Conservation (phyloP, 2,113 vertebrate species). For the Pionites leucogaster region DNA sequence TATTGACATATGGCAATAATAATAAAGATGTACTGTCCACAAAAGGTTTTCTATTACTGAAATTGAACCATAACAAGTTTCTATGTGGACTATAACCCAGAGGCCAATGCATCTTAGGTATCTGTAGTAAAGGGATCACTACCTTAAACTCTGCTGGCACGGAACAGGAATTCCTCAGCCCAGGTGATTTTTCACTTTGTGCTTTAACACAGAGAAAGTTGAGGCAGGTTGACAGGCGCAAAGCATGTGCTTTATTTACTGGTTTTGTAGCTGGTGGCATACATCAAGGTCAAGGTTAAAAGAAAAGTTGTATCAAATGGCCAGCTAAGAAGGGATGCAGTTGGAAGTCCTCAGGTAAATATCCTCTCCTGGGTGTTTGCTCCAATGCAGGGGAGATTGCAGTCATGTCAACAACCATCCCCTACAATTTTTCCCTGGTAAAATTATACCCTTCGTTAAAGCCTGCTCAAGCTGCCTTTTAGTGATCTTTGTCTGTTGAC, state of each 20-base stretch:
- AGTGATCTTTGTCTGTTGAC: background rate
- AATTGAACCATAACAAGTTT: background rate
- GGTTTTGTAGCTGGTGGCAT: background rate
- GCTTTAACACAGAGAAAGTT: background rate
- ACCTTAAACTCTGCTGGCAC: background rate
- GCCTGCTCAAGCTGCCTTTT: background rate
- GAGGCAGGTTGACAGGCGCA: background rate
- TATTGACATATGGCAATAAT: background rate
- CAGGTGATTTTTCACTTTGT: background rate
- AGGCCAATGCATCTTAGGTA: background rate
- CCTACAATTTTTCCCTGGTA: background rate
- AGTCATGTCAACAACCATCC: background rate
- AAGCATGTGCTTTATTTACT: background rate
- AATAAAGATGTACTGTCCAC: background rate
- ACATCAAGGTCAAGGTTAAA: background rate
- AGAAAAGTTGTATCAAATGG: background rate
- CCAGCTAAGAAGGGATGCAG: background rate
- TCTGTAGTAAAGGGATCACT: background rate
- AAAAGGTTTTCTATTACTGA: background rate
- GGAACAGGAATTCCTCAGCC: background rate
- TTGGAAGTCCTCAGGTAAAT: fast-evolving
- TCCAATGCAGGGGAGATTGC: background rate
- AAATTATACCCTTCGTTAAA: background rate
- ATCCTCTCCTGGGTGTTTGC: background rate
- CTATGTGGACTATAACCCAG: background rate